These are phyloP conservation scores for Myotis myotis DNA, from an alignment of 2,797 vertebrate species.

Conservation along the genomic window DNA sequence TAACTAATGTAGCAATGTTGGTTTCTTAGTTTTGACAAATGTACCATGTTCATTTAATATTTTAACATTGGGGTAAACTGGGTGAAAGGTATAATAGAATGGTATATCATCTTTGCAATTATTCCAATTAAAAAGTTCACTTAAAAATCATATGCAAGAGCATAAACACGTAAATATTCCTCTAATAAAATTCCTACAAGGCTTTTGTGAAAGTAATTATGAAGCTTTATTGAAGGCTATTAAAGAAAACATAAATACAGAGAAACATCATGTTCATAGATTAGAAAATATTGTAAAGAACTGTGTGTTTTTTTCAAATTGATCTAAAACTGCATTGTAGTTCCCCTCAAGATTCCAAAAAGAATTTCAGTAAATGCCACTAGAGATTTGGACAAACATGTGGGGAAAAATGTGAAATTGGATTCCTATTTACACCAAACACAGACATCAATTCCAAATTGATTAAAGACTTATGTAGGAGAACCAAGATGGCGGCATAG, in stretches of 20 bases:
- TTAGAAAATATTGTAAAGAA: not conserved
- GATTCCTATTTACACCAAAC: not conserved
- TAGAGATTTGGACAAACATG: not conserved
- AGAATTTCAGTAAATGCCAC: not conserved
- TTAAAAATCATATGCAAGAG: constrained; percentile 8
- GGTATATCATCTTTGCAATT: not conserved
- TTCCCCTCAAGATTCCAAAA: not conserved
- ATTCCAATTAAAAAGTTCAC: not conserved
- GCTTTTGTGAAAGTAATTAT: not conserved
- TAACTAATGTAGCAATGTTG: not conserved
- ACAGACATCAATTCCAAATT: not conserved
- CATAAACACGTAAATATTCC: not conserved
- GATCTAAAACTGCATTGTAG: not conserved
- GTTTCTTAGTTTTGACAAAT: constrained; percentile 21
- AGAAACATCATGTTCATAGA: not conserved
- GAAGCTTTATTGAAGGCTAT: not conserved
- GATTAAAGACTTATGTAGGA: too few species aligned
- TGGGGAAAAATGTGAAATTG: not conserved
- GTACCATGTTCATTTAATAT: not conserved
- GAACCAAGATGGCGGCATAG: too few species aligned
- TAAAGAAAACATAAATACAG: not conserved
- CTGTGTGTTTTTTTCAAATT: not conserved
- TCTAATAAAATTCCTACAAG: constrained; percentile 1
- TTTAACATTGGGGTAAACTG: not conserved
- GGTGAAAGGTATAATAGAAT: not conserved